These are phyloP conservation scores for Rousettus madagascariensis DNA, from an alignment of 2,797 vertebrate species.

Conservation along the genomic window DNA sequence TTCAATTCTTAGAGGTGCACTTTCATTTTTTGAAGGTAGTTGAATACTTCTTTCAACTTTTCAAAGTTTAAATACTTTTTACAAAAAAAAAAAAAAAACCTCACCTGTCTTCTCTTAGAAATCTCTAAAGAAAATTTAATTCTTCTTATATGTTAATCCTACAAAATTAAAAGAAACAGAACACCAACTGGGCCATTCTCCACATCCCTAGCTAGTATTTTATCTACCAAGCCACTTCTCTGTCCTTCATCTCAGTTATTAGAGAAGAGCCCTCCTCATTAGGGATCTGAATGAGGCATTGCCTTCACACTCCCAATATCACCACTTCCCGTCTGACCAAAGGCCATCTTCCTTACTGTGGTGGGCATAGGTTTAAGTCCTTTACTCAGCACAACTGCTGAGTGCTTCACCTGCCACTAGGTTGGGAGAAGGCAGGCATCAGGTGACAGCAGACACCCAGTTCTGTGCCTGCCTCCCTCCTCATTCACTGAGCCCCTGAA, in stretches of 20 bases:
- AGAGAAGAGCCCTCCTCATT: neutral
- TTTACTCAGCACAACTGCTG: neutral
- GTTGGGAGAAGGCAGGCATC: accelerated
- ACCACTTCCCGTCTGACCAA: neutral
- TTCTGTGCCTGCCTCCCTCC: neutral
- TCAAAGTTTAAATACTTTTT: neutral
- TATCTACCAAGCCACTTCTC: neutral
- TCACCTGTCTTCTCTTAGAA: neutral
- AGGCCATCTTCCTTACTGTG: neutral
- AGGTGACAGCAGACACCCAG: neutral
- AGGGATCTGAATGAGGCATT: neutral
- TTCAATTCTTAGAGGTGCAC: neutral
- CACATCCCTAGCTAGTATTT: no score
- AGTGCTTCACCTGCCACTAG: neutral
- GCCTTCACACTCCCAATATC: neutral
- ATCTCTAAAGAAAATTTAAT: neutral
- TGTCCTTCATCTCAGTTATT: accelerated
- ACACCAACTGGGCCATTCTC: neutral
- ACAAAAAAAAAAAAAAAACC: neutral
- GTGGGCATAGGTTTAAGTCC: neutral
- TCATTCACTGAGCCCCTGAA: no score
- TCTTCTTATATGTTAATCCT: neutral
- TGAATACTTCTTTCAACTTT: neutral
- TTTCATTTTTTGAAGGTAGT: neutral
- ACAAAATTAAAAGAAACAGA: neutral